These are phyloP conservation scores for Cyclina sinensis DNA, from an alignment of 1,140 invertebrate species.

Conservation along the genomic window DNA sequence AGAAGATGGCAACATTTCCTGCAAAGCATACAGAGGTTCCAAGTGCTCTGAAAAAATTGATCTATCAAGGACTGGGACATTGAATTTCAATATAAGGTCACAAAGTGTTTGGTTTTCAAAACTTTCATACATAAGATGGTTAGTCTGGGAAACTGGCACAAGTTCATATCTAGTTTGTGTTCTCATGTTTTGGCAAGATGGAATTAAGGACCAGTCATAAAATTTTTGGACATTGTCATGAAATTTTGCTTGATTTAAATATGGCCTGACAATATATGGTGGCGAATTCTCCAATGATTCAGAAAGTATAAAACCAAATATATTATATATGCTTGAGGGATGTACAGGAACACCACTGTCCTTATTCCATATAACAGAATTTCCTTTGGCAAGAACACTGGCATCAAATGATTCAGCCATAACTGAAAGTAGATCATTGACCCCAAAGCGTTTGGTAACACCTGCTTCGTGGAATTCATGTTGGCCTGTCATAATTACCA, in stretches of 20 bases:
- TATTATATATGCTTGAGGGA: not conserved
- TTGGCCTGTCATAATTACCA: not conserved
- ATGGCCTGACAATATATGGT: not conserved
- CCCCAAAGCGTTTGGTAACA: not conserved
- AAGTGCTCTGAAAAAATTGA: not conserved
- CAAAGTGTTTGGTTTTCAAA: not conserved
- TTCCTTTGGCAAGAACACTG: not conserved
- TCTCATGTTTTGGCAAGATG: not conserved
- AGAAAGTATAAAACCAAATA: not conserved
- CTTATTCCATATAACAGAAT: not conserved
- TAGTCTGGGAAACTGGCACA: not conserved
- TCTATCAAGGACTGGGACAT: not conserved
- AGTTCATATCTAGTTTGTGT: not conserved
- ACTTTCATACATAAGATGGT: not conserved
- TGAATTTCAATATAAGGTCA: not conserved
- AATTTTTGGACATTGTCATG: not conserved
- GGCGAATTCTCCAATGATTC: not conserved
- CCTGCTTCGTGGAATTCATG: not conserved
- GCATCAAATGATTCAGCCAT: not conserved
- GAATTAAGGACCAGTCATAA: constrained; percentile 10
- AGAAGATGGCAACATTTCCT: constrained; percentile 5
- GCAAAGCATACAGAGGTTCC: not conserved
- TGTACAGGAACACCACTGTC: not conserved
- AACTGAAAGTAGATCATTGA: not conserved
- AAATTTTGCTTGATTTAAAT: not conserved